phyloP scores from a whole-genome alignment of 2,888 invertebrate species.

The Pterostichus madidus region DNA sequence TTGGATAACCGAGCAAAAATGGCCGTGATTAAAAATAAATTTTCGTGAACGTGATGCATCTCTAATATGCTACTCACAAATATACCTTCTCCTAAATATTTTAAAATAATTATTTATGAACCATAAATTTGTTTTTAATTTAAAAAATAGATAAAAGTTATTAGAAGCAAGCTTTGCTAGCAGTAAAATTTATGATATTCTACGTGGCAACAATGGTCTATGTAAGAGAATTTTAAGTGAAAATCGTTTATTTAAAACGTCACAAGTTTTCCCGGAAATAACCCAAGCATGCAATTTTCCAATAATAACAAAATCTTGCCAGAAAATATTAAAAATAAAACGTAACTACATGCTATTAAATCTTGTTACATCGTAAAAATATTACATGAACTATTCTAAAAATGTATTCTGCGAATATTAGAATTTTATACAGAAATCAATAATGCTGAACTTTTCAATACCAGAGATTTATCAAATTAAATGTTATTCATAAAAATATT shows the following conservation, averaged over 20 bases:
- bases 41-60: no score
- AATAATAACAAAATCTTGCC: conserved; percentile 46
- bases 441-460: background rate
- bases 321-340: conserved; percentile 43
- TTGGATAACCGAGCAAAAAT: no score
- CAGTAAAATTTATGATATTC: conserved; percentile 21
- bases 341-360: conserved; percentile 22
- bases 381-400: background rate
- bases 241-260: conserved; percentile 58
- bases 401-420: background rate
- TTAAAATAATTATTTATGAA: conserved; percentile 31
- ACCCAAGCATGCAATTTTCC: conserved; percentile 37
- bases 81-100: background rate
- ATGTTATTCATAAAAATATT: no score
- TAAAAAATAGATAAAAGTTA: conserved; percentile 38
- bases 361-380: conserved; percentile 9
- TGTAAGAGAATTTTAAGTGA: conserved; percentile 50
- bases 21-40: no score
- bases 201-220: conserved; percentile 36
- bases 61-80: no score
- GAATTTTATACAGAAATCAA: background rate
- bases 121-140: conserved; percentile 48
- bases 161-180: conserved; percentile 14
- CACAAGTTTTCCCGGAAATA: conserved; percentile 41
- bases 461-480: no score